These are phyloP conservation scores for Plumapathes pennacea DNA, from an alignment of 92 coral and sea anemone genomes.

Conservation along the genomic window DNA sequence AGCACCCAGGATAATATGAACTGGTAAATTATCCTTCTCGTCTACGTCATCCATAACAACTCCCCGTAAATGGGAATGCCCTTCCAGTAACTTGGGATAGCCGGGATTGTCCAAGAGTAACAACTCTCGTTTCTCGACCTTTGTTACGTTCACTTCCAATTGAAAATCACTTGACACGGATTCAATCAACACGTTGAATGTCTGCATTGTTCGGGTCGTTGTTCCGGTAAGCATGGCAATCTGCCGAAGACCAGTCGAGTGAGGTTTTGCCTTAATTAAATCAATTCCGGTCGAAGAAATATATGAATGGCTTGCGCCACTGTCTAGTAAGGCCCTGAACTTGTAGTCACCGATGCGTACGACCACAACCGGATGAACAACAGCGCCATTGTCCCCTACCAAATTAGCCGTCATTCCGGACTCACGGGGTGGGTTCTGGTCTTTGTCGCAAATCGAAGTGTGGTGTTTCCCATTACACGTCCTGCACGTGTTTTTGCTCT, in stretches of 20 bases:
- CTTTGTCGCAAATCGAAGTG: slow-evolving; percentile 15
- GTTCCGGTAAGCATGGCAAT: slow-evolving; percentile 54
- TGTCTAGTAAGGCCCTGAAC: slow-evolving; percentile 51
- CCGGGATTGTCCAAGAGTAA: slow-evolving; percentile 31
- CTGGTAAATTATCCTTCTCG: slow-evolving; percentile 32
- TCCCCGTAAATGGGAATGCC: slow-evolving; percentile 26
- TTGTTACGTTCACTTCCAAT: slow-evolving; percentile 29
- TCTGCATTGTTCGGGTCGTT: slow-evolving; percentile 43
- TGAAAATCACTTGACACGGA: slow-evolving; percentile 12
- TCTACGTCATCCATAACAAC: slow-evolving; percentile 39
- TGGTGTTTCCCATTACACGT: slow-evolving; percentile 19
- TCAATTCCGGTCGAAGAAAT: slow-evolving; percentile 45
- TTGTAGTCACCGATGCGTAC: no score
- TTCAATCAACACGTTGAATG: slow-evolving; percentile 41
- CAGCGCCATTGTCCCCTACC: background rate
- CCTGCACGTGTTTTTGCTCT: slow-evolving; percentile 12
- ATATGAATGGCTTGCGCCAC: slow-evolving; percentile 61
- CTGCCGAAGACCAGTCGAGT: slow-evolving; percentile 23
- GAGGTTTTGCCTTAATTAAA: slow-evolving; percentile 42
- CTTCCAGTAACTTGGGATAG: background rate
- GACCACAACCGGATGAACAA: slow-evolving; percentile 24
- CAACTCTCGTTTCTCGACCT: slow-evolving; percentile 35
- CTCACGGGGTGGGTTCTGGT: slow-evolving; percentile 1
- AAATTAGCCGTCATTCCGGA: slow-evolving; percentile 27
- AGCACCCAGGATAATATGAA: slow-evolving; percentile 49